These are phyloP conservation scores for Drosophila novamexicana DNA, from an alignment of 1,140 invertebrate genomes.

Conservation along the genomic window DNA sequence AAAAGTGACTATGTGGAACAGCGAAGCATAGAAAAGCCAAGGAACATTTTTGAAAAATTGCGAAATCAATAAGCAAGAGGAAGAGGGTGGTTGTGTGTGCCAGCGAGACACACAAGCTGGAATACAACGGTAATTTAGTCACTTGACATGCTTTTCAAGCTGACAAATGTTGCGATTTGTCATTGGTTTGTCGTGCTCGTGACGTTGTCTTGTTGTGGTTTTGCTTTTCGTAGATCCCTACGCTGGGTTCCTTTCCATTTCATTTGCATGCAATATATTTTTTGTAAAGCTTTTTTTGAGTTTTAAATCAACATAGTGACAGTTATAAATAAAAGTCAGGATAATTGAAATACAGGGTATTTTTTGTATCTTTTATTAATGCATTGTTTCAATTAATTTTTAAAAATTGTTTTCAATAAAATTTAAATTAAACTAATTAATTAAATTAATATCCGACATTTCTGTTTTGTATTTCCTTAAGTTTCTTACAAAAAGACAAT, in stretches of 20 bases:
- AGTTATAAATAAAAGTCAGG: constrained; percentile 2
- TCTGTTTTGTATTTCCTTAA: too few relatives aligned
- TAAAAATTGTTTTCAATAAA: too few relatives aligned
- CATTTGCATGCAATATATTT: constrained; percentile 29
- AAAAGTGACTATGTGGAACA: constrained; percentile 28
- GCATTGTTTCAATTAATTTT: background rate
- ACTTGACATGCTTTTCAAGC: constrained; percentile 76
- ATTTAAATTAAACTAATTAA: too few relatives aligned
- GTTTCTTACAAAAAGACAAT: too few relatives aligned
- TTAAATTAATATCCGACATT: too few relatives aligned
- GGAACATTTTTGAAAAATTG: constrained; percentile 51
- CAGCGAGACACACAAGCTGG: constrained; percentile 16
- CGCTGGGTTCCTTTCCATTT: background rate
- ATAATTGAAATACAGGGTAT: background rate
- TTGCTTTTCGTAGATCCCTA: constrained; percentile 5
- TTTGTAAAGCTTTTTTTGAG: background rate
- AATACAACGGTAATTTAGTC: constrained; percentile 75
- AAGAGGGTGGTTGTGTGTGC: background rate
- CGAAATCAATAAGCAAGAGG: constrained; percentile 33
- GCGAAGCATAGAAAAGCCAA: constrained; percentile 10
- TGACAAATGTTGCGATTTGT: constrained; percentile 63
- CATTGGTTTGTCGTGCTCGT: constrained; percentile 45
- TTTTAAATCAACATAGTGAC: constrained; percentile 16
- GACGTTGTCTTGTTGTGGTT: constrained; percentile 27
- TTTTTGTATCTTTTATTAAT: background rate